Base-by-base conservation (phyloP, 2,113 vertebrate genomes). In the Calidris pygmaea region DNA sequence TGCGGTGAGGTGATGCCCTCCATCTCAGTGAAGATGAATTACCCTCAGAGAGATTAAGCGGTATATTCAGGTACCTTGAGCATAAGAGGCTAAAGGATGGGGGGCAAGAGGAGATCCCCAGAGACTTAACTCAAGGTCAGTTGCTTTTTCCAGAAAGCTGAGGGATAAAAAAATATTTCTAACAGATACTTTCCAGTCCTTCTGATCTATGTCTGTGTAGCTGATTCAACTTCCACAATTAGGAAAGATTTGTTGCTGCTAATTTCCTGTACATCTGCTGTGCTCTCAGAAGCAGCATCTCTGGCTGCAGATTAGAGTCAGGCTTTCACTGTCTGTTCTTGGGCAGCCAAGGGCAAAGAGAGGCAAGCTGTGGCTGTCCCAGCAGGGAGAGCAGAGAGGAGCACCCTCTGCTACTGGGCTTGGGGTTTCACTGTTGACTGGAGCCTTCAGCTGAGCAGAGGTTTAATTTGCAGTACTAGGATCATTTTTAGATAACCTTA, bases 181-280 rank as follows among this genome's bases (percentile, higher is more conserved):
- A 78, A 62, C 24, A 30, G 65, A 89, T 47, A 87, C 43, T 77
- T 95, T 87, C 70, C 83, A 84, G 50, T 59, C 37, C 10, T 85
- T 68, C 59, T 86, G 68, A 47, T 87, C 62, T 73, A 29, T 52
- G 66, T 89, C 59, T 89, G 32, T 47, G 76, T 41, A 88, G 65
- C 76, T 67, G 56, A 95, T 86, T 81, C 81, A 84, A 7, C 77
- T 91, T 93, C 55, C 88, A 89, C 80, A 89, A 55, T 90, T 95
- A 84, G 89, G 86, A 71, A 70, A 47, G 75, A 81, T 77, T 90
- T 90, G 60, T 78, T 92, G 72, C 58, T 72, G 43, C 39, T 74
- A 7, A 47, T 90, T 92, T 96, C 94, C 94, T 96, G 83, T 84
- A 45, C 80, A 86, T 93, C 79, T 95, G 65, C 65, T 62, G 43